Base-by-base conservation (phyloP, 1,140 invertebrate genomes). In the Oreohelix idahoensis region DNA sequence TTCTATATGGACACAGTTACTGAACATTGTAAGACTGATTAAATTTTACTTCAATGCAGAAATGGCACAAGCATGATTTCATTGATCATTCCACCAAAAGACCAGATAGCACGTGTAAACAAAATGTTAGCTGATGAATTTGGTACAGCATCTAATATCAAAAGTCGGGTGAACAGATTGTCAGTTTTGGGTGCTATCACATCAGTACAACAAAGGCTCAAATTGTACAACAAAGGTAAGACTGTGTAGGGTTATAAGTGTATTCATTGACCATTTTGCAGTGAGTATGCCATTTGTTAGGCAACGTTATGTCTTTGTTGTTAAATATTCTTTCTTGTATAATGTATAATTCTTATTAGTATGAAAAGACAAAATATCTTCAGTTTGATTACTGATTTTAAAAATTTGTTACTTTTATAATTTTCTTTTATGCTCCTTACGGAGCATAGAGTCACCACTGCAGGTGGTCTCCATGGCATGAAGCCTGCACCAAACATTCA, bases 1-100 rank as follows among this genome's bases (percentile, higher is more conserved):
- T n/a, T n/a, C n/a, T n/a, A n/a, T n/a, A n/a, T n/a, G n/a, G n/a
- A n/a, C n/a, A n/a, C 42, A 45, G 5, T 45, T 45, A 45, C 42
- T 23, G 26, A 58, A 49, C 45, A 10, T 58, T 58, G 23, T 58
- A 58, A 26, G 15, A 58, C 15, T 58, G 10, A 23, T 58, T 58
- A 23, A 2, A 20, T 58, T 73, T 66, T 49, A 81, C 82, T 86
- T 85, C 83, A 83, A 80, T 83, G 53, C 92, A 99, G 98, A 87
- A 99, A 99, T 95, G 98, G 98, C 71, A 99, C 99, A 87, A 99
- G 98, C 90, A 99, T 99, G 99, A 99, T 99, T 93, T 99, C 98
- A 11, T 94, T 99, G 74, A 99, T 99, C 92, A 99, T 99, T 94
- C 98, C 99, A 88, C 98, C 99, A 76, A 99, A 98, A 93, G 98